Conservation (phyloP, 2,888 invertebrate genomes). For the Cordilura impudica region DNA sequence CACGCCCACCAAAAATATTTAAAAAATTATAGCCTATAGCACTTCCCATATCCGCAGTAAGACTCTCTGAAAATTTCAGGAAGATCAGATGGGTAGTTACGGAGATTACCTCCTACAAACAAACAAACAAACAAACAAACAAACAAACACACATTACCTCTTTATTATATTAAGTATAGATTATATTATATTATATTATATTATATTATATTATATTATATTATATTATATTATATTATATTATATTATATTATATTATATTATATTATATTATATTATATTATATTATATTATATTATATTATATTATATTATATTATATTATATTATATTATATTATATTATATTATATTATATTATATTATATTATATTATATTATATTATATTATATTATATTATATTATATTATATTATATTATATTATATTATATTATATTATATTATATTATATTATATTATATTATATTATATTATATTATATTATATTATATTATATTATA, state of each 20-base stretch:
- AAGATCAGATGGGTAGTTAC: too few relatives aligned
- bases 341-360: slow-evolving; percentile 30
- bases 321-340: slow-evolving; percentile 30
- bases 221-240: slow-evolving; percentile 28
- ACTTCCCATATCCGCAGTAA: too few relatives aligned
- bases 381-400: background rate
- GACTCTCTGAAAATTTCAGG: too few relatives aligned
- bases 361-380: slow-evolving; percentile 15
- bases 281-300: slow-evolving; percentile 30
- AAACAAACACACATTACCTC: too few relatives aligned
- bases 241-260: slow-evolving; percentile 30
- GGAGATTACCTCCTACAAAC: too few relatives aligned
- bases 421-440: background rate
- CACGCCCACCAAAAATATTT: too few relatives aligned
- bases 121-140: too few relatives aligned
- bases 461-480: background rate
- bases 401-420: background rate
- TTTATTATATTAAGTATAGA: too few relatives aligned
- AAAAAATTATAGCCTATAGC: too few relatives aligned
- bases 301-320: slow-evolving; percentile 30
- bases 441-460: background rate
- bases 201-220: slow-evolving; percentile 30
- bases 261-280: slow-evolving; percentile 30
- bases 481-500: background rate
- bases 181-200: slow-evolving; percentile 30